phyloP scores from a whole-genome alignment of 64 coral and sea anemone genomes.

The Actinia tenebrosa region DNA sequence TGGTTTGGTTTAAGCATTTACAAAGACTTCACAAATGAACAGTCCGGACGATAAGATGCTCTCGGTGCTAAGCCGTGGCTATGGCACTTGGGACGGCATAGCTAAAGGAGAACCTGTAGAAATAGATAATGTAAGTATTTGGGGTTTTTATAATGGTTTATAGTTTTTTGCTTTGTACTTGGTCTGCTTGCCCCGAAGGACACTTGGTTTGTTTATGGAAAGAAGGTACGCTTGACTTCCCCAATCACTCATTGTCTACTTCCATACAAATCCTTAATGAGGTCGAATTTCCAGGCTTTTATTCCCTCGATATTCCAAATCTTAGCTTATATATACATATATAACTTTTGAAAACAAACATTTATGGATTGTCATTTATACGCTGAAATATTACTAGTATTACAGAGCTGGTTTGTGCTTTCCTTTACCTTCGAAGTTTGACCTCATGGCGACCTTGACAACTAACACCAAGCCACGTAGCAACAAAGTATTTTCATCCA shows the following conservation, averaged over 20 bases:
- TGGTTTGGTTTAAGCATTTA: background rate
- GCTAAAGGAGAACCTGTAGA: slow-evolving; percentile 46
- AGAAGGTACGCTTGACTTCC: background rate
- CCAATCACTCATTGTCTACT: background rate
- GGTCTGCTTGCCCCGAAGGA: background rate
- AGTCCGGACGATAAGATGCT: slow-evolving; percentile 20
- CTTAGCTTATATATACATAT: background rate
- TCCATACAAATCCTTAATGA: background rate
- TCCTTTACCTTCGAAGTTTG: background rate
- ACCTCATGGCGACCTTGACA: slow-evolving; percentile 4
- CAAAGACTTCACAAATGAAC: slow-evolving; percentile 1
- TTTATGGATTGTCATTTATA: background rate
- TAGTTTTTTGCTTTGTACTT: background rate
- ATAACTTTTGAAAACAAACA: background rate
- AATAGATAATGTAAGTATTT: slow-evolving; percentile 14
- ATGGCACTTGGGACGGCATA: slow-evolving; percentile 55
- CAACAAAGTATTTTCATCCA: background rate
- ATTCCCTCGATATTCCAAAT: background rate
- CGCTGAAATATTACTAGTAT: background rate
- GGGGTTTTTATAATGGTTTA: background rate
- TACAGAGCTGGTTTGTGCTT: background rate
- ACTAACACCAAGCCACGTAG: slow-evolving; percentile 2
- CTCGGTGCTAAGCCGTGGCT: slow-evolving; percentile 49
- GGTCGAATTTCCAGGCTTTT: background rate
- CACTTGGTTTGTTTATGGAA: background rate